Percentiles rank a stretch among this genome's conserved stretches.
Conservation (phyloP, 2,113 vertebrate species). For the Heloderma charlesbogerti region DNA sequence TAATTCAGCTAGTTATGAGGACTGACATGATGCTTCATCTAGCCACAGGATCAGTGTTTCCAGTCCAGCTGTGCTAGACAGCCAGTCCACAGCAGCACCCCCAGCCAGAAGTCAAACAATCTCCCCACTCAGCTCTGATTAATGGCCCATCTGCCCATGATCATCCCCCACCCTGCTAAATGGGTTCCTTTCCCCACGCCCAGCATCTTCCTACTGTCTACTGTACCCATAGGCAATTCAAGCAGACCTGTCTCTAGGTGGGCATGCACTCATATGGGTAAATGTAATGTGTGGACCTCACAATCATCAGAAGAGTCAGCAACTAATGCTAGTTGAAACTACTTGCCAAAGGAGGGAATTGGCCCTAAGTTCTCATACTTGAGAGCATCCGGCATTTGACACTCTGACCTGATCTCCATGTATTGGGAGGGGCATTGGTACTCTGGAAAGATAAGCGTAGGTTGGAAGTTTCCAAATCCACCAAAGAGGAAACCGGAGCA, state of each 20-base stretch:
- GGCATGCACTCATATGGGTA: background rate
- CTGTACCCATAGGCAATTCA: background rate
- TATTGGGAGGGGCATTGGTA: background rate
- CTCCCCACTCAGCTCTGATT: background rate
- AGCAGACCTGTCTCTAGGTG: background rate
- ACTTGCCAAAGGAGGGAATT: background rate
- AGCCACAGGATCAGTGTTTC: background rate
- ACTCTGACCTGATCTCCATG: background rate
- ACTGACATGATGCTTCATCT: background rate
- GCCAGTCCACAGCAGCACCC: background rate
- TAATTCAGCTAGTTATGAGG: conserved; percentile 1
- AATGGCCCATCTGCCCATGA: background rate
- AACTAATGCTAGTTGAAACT: background rate
- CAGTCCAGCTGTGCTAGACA: background rate
- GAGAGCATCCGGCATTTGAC: background rate
- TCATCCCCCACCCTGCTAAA: background rate
- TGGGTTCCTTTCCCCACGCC: background rate
- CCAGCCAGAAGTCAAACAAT: background rate
- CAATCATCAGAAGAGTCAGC: too few relatives aligned
- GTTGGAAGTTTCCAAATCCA: background rate
- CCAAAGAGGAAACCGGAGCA: background rate
- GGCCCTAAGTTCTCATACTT: background rate
- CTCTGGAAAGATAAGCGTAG: background rate
- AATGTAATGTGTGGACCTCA: background rate
- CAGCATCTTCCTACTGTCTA: background rate